Evolutionary conservation across 2,888 invertebrate species (phyloP).

Genomic region (Drosophila mettleri): DNA sequence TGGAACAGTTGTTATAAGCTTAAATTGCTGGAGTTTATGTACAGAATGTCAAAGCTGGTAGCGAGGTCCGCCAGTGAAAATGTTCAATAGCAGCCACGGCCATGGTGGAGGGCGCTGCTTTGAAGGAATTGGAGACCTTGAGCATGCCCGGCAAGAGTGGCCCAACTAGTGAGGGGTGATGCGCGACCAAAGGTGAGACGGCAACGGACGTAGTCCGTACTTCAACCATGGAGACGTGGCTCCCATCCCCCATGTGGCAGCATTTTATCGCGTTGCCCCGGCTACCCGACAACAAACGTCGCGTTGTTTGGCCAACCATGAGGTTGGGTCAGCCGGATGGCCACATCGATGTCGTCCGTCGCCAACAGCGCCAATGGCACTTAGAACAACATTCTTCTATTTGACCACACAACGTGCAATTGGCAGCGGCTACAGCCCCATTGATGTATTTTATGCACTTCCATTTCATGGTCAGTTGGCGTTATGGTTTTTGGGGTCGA

Average conservation of each 20-base stretch:
- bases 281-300: slow-evolving; percentile 31
- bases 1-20: slow-evolving; percentile 70
- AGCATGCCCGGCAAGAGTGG: slow-evolving; percentile 3
- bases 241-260: neutral
- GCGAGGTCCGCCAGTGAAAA: slow-evolving; percentile 35
- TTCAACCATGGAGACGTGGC: slow-evolving; percentile 6
- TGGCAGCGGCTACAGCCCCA: slow-evolving; percentile 61
- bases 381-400: slow-evolving; percentile 52
- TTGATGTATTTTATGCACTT: slow-evolving; percentile 76
- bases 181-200: slow-evolving; percentile 20
- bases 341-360: slow-evolving; percentile 28
- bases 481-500: slow-evolving; percentile 60
- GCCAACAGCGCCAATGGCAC: slow-evolving; percentile 32
- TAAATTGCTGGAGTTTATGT: slow-evolving; percentile 71
- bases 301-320: slow-evolving; percentile 16
- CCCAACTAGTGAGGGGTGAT: slow-evolving; percentile 11
- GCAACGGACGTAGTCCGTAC: slow-evolving; percentile 12
- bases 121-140: slow-evolving; percentile 45
- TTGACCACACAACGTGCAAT: slow-evolving; percentile 76
- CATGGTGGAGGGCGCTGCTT: slow-evolving; percentile 37
- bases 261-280: slow-evolving; percentile 30
- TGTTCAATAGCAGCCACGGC: slow-evolving; percentile 22
- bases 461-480: slow-evolving; percentile 79
- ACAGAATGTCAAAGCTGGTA: slow-evolving; percentile 68
- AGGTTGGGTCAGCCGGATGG: slow-evolving; percentile 10